These are phyloP conservation scores for Autographa gamma DNA, from an alignment of 2,888 invertebrate species.

Conservation along the genomic window DNA sequence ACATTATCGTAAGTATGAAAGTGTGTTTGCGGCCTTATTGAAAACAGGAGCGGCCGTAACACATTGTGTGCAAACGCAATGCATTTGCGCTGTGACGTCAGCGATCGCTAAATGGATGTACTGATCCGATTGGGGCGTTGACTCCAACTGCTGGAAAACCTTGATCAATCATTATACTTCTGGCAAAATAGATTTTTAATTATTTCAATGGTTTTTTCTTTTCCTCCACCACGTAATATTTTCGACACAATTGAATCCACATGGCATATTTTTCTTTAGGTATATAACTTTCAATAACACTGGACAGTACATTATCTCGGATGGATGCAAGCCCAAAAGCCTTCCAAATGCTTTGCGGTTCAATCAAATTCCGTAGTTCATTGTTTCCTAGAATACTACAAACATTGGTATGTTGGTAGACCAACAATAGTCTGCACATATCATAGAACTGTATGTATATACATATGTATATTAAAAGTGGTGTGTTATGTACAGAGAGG, in stretches of 20 bases:
- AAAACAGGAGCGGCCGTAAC: conserved; percentile 35
- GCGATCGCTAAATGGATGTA: conserved; percentile 23
- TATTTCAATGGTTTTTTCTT: no score
- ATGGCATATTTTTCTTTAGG: no score
- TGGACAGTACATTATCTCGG: no score
- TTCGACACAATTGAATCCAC: no score
- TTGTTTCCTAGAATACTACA: neutral
- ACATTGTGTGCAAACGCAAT: conserved; percentile 49
- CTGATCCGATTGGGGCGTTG: conserved; percentile 21
- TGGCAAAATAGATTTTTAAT: no score
- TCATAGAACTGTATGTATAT: neutral
- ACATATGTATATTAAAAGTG: neutral
- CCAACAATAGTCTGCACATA: neutral
- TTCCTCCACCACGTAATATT: no score
- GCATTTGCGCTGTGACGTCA: conserved; percentile 53
- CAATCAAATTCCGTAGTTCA: neutral
- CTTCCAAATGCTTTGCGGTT: neutral
- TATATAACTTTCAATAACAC: no score
- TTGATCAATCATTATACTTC: no score
- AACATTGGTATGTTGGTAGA: neutral
- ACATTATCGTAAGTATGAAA: neutral
- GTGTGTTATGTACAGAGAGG: neutral
- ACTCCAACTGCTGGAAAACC: neutral
- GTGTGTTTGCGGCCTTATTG: conserved; percentile 20
- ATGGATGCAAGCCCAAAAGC: neutral